Evolutionary conservation across 2,888 invertebrate genomes (phyloP).

Genomic region (Platycheirus rosarum): DNA sequence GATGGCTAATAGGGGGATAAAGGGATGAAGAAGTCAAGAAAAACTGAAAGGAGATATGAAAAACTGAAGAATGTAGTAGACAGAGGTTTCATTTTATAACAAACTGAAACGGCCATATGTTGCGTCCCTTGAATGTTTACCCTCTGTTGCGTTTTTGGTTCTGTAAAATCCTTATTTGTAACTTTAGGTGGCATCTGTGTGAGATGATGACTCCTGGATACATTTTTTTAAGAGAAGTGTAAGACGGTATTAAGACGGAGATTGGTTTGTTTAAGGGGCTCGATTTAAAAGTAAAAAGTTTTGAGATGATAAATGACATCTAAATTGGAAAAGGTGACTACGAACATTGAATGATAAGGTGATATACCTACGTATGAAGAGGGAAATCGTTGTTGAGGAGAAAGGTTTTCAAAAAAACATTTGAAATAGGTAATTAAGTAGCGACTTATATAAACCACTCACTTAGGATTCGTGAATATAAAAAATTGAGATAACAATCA

Average conservation of each 20-base stretch:
- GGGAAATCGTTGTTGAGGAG: background rate
- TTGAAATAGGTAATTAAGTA: no score
- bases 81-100: slow-evolving; percentile 33
- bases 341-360: no score
- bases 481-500: no score
- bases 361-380: background rate
- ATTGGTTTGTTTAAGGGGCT: slow-evolving; percentile 23
- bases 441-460: no score
- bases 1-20: slow-evolving; percentile 51
- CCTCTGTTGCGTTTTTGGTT: slow-evolving; percentile 57
- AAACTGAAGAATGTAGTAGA: slow-evolving; percentile 45
- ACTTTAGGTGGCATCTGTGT: slow-evolving; percentile 63
- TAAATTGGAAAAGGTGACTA: slow-evolving; percentile 37
- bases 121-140: slow-evolving; percentile 36
- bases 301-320: slow-evolving; percentile 50
- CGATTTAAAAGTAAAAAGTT: slow-evolving; percentile 30
- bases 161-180: slow-evolving; percentile 49
- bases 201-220: slow-evolving; percentile 57
- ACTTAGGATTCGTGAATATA: no score
- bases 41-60: slow-evolving; percentile 22
- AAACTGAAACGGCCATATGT: slow-evolving; percentile 59
- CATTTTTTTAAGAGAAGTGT: slow-evolving; percentile 26
- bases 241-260: background rate
- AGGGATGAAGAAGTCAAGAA: slow-evolving; percentile 38
- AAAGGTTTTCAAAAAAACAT: background rate